Evolutionary conservation across 2,113 vertebrate species (phyloP).

Genomic region (Glareola pratincola): DNA sequence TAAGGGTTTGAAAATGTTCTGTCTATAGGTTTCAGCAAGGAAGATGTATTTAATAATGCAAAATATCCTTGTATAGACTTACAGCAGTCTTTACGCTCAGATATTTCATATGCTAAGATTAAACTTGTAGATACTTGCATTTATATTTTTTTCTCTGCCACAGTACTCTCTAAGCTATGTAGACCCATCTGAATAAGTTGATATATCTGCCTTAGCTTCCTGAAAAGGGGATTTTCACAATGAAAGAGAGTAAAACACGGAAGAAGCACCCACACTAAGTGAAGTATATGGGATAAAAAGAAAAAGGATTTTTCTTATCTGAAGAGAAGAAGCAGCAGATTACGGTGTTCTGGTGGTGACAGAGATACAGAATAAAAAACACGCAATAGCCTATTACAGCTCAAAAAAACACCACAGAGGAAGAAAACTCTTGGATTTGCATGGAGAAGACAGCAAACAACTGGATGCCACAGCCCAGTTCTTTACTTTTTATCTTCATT

Average conservation of each 20-base stretch:
- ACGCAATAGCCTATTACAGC: background rate
- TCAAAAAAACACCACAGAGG: background rate
- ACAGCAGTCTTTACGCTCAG: background rate
- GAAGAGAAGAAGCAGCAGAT: background rate
- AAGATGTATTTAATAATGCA: background rate
- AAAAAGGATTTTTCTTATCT: background rate
- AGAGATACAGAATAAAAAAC: background rate
- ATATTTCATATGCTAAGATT: background rate
- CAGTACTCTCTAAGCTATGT: background rate
- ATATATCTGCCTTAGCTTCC: background rate
- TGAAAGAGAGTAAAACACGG: background rate
- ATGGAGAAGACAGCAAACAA: background rate
- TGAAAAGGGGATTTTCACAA: background rate
- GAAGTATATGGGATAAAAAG: background rate
- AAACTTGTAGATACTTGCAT: background rate
- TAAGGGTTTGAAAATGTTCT: background rate
- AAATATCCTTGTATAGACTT: background rate
- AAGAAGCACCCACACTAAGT: background rate
- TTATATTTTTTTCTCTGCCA: background rate
- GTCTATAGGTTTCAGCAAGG: background rate
- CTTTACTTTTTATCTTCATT: conserved; percentile 21
- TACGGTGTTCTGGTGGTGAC: background rate
- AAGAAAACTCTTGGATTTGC: background rate
- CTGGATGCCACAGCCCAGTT: background rate
- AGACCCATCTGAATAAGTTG: background rate